A percentile compares a stretch with the other conserved stretches of the same genome.
Conservation (phyloP, 2,888 invertebrate genomes). For the Drosophila demipolita region DNA sequence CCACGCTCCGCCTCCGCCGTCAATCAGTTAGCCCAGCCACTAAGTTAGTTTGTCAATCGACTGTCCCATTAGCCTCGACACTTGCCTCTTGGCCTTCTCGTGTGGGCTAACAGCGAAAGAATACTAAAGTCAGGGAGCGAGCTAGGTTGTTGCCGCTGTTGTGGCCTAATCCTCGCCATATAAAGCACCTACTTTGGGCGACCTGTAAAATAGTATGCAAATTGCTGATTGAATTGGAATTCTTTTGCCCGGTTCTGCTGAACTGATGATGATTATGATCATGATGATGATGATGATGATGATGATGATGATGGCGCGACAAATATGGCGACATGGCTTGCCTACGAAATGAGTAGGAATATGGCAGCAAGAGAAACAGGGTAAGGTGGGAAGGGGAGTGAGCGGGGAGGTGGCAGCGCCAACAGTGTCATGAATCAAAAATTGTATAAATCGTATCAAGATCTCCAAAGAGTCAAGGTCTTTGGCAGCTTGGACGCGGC, state of each 20-base stretch:
- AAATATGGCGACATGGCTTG: constrained; percentile 72
- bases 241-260: constrained; percentile 36
- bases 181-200: constrained; percentile 60
- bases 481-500: constrained; percentile 54
- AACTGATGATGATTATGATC: neutral
- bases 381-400: neutral
- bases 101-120: neutral
- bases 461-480: constrained; percentile 76
- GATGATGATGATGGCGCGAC: constrained; percentile 41
- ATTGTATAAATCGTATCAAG: constrained; percentile 75
- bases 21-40: constrained; percentile 45
- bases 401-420: constrained; percentile 11
- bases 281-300: neutral
- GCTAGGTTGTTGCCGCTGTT: constrained; percentile 8
- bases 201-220: constrained; percentile 71
- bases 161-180: constrained; percentile 62
- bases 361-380: neutral
- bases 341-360: constrained; percentile 66
- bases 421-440: constrained; percentile 71
- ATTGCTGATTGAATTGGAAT: constrained; percentile 71
- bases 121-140: constrained; percentile 3
- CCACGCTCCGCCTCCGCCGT: constrained; percentile 26
- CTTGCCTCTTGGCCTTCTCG: constrained; percentile 45
- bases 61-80: constrained; percentile 75
- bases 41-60: constrained; percentile 70